These are phyloP conservation scores for Dipodomys spectabilis DNA, from an alignment of 2,113 vertebrate species.

Conservation along the genomic window DNA sequence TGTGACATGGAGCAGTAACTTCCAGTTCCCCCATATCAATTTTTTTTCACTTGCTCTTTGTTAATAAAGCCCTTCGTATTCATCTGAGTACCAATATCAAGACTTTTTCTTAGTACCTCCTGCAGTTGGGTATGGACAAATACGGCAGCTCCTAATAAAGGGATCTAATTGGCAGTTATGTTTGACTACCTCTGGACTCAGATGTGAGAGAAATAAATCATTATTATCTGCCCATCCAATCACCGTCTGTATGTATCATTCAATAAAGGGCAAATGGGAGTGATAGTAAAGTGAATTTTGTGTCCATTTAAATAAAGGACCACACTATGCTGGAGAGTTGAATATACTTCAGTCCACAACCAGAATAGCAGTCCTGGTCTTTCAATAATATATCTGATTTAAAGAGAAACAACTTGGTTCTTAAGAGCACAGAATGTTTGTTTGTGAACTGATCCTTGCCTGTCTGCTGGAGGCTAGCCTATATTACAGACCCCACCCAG, in stretches of 20 bases:
- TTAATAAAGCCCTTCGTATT: background rate
- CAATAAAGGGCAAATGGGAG: background rate
- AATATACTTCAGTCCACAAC: background rate
- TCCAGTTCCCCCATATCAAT: background rate
- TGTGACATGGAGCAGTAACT: background rate
- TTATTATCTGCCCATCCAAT: background rate
- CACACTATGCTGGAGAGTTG: background rate
- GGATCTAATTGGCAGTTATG: background rate
- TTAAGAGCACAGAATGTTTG: background rate
- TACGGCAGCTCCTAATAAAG: background rate
- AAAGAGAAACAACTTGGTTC: background rate
- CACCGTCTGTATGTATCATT: background rate
- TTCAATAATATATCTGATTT: background rate
- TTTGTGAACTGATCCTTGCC: background rate
- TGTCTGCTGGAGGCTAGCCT: background rate
- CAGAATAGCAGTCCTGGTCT: background rate
- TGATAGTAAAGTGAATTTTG: background rate
- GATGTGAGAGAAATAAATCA: background rate
- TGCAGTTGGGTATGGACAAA: background rate
- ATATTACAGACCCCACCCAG: background rate
- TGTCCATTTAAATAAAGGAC: background rate
- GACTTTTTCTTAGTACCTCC: background rate
- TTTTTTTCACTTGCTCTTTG: background rate
- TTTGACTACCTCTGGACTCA: background rate
- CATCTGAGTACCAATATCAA: background rate